Conservation (phyloP, 2,113 vertebrate species). For the Conger conger region DNA sequence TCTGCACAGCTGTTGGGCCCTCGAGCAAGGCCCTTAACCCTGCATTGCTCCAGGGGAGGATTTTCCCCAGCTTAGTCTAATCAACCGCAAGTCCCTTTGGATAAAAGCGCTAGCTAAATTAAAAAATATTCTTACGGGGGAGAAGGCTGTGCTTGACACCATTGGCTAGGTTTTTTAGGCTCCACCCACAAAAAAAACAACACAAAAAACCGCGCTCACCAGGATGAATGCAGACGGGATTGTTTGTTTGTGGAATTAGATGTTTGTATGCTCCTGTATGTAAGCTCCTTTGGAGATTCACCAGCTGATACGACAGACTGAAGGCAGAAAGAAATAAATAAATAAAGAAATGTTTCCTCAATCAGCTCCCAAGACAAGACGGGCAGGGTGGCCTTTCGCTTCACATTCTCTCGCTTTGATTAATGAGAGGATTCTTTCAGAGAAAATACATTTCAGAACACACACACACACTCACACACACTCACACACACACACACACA, state of each 20-base stretch:
- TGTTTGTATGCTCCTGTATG: background rate
- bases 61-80: too few species aligned
- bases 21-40: too few species aligned
- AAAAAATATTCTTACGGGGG: too few species aligned
- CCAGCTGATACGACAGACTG: background rate
- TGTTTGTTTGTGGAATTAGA: slow-evolving; percentile 2
- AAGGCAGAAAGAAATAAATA: background rate
- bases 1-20: too few species aligned
- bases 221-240: background rate
- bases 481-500: background rate
- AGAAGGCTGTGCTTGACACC: background rate
- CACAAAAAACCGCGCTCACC: background rate
- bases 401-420: background rate
- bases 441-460: background rate
- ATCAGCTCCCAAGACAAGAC: background rate
- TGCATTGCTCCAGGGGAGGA: too few species aligned
- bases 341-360: background rate
- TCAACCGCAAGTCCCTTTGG: too few species aligned
- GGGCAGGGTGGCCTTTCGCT: slow-evolving; percentile 12
- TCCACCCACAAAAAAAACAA: background rate
- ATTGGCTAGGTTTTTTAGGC: background rate
- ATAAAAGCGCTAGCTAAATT: too few species aligned
- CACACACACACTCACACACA: background rate
- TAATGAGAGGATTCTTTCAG: slow-evolving; percentile 11
- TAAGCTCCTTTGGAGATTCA: background rate